Conservation (phyloP, 2,888 invertebrate species). For the Ariolimax columbianus region DNA sequence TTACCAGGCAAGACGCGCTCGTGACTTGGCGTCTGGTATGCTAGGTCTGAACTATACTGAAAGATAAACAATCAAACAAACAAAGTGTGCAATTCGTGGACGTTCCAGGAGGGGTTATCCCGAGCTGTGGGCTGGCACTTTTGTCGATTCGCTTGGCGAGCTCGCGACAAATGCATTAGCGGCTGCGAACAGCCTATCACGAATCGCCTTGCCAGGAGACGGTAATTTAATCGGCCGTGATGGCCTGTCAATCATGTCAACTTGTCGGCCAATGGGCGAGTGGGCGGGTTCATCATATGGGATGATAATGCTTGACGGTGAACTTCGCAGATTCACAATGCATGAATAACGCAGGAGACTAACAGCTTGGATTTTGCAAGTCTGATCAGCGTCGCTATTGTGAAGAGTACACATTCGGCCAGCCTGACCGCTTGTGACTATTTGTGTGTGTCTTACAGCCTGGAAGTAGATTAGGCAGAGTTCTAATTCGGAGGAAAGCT, state of each 20-base stretch:
- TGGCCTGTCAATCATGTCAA: conserved; percentile 71
- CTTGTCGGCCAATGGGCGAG: conserved; percentile 64
- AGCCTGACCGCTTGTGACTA: conserved; percentile 48
- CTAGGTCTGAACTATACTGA: no score
- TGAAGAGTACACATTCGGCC: conserved; percentile 49
- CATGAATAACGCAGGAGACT: conserved; percentile 83
- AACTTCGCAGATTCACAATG: conserved; percentile 70
- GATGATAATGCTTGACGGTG: conserved; percentile 68
- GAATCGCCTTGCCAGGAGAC: conserved; percentile 36
- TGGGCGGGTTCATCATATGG: conserved; percentile 59
- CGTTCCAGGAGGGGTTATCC: neutral
- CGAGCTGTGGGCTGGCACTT: neutral
- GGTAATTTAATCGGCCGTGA: conserved; percentile 65
- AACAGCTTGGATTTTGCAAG: conserved; percentile 67
- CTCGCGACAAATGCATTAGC: conserved; percentile 5
- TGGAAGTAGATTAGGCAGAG: conserved; percentile 51
- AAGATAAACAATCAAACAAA: neutral
- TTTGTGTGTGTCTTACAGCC: conserved; percentile 52
- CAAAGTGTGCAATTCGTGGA: neutral
- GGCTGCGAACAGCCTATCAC: conserved; percentile 19
- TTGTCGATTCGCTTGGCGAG: conserved; percentile 30
- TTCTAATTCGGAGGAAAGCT: conserved; percentile 48
- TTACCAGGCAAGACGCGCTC: no score
- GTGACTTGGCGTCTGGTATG: no score
- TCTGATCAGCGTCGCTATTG: conserved; percentile 59